Base-by-base conservation (phyloP, 1,140 invertebrate genomes). In the Drosophila ironensis region DNA sequence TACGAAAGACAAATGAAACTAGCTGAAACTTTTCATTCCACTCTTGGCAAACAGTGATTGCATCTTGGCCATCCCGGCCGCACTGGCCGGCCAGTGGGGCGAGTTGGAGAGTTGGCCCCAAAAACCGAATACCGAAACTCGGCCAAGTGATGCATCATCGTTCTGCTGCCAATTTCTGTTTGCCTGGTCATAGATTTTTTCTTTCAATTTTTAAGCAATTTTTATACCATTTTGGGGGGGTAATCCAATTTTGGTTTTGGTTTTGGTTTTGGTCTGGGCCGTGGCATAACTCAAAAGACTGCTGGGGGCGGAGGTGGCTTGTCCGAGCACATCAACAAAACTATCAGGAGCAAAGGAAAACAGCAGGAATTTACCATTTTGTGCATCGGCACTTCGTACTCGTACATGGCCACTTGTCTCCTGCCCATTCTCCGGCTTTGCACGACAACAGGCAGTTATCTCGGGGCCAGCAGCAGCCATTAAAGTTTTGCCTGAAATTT, bases 371-470 rank as follows among this genome's bases (percentile, higher is more conserved):
- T 42, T 24, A 12, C 17, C 9, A 11, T 33, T 47, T 35, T 8
- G n/a, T n/a, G n/a, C n/a, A n/a, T n/a, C n/a, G n/a, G n/a, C n/a
- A n/a, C n/a, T n/a, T n/a, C n/a, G n/a, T n/a, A n/a, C n/a, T n/a
- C n/a, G n/a, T n/a, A n/a, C 30, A 7, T 17, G 40, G 1, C 11
- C 28, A 8, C 11, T 16, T 25, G 12, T 3, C 2, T 19, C 4
- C 7, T 11, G n/a, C 7, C 40, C n/a, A 17, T 8, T n/a, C 53
- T 20, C 5, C n/a, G n/a, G n/a, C n/a, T n/a, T n/a, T n/a, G n/a
- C n/a, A n/a, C n/a, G n/a, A n/a, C n/a, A n/a, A 42, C 50, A 50
- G 37, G 11, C 73, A 80, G 75, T 70, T 74, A 78, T 78, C 70
- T 80, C 19, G 35, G 27, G 33, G 66, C n/a, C n/a, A n/a, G 73